These are phyloP conservation scores for Chrysomela aeneicollis DNA, from an alignment of 2,888 invertebrate genomes.

Conservation along the genomic window DNA sequence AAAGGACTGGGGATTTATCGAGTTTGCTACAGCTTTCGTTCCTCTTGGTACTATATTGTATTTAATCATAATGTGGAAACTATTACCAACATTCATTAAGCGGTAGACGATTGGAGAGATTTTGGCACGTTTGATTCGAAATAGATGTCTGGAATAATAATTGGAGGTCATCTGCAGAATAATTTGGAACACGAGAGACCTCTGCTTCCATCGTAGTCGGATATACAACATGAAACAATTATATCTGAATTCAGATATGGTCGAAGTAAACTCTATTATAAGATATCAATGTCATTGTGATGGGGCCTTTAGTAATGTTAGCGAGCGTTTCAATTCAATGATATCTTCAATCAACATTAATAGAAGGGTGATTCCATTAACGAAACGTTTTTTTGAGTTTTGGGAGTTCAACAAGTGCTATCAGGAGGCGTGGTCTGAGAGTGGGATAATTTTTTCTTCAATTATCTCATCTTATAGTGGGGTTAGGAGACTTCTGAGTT, in stretches of 20 bases:
- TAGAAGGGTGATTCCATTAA: too few species aligned
- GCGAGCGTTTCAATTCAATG: too few species aligned
- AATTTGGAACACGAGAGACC: background rate
- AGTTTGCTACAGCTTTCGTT: constrained; percentile 32
- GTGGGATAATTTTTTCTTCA: too few species aligned
- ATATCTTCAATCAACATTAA: too few species aligned
- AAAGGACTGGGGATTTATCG: constrained; percentile 37
- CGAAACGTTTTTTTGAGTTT: too few species aligned
- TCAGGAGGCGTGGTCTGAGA: too few species aligned
- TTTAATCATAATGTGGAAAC: constrained; percentile 27
- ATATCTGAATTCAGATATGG: background rate
- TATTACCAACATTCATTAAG: constrained; percentile 21
- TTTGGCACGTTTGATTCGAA: constrained; percentile 13
- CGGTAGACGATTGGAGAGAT: constrained; percentile 12
- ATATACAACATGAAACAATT: background rate
- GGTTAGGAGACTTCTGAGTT: too few species aligned
- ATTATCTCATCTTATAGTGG: too few species aligned
- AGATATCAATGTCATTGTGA: too few species aligned
- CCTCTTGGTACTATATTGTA: constrained; percentile 29
- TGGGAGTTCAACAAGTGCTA: too few species aligned
- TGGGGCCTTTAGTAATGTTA: too few species aligned
- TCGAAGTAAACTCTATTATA: too few species aligned
- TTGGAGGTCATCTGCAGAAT: background rate
- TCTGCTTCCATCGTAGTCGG: background rate
- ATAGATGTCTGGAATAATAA: constrained; percentile 8